Percentiles rank a stretch among this genome's conserved stretches.
Evolutionary conservation across 35 echinoderm and acorn worm species (phyloP).

Genomic region (Ophioderma brevispina): DNA sequence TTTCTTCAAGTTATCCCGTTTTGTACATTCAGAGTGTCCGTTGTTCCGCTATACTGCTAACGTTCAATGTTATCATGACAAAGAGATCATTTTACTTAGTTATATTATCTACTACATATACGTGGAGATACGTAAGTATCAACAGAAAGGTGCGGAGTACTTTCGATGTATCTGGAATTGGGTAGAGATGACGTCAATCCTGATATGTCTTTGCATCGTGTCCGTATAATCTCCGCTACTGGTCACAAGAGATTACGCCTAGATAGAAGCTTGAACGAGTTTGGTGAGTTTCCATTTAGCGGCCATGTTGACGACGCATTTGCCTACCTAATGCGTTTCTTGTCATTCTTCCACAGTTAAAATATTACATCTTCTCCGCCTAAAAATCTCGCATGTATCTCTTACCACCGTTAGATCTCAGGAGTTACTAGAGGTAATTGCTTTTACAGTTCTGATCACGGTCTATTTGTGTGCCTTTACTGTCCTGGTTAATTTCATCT

Average conservation of each 20-base stretch:
- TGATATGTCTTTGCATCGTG: constrained; percentile 31
- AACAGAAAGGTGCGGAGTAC: constrained; percentile 16
- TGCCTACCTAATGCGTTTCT: constrained; percentile 67
- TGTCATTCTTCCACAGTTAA: constrained; percentile 78
- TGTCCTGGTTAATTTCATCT: constrained; percentile 40
- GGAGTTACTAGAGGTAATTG: constrained; percentile 28
- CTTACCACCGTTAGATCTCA: constrained; percentile 68
- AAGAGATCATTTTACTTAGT: constrained; percentile 66
- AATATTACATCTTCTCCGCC: constrained; percentile 73
- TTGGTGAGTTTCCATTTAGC: constrained; percentile 72
- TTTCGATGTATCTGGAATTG: constrained; percentile 73
- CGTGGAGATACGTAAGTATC: constrained; percentile 26
- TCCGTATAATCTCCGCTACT: constrained; percentile 55
- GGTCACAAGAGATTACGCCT: constrained; percentile 53
- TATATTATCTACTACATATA: constrained; percentile 30
- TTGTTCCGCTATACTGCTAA: constrained; percentile 65
- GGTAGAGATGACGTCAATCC: constrained; percentile 72
- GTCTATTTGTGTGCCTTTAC: constrained; percentile 58
- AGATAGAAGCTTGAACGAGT: constrained; percentile 6
- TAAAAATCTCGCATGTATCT: constrained; percentile 90
- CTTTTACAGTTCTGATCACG: constrained; percentile 48
- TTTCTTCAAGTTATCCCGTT: constrained; percentile 68
- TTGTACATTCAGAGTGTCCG: constrained; percentile 62
- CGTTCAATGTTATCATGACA: constrained; percentile 56
- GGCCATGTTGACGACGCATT: constrained; percentile 60